phyloP scores from a whole-genome alignment of 2,797 vertebrate species.

The Parauchenoglanis punctatus region DNA sequence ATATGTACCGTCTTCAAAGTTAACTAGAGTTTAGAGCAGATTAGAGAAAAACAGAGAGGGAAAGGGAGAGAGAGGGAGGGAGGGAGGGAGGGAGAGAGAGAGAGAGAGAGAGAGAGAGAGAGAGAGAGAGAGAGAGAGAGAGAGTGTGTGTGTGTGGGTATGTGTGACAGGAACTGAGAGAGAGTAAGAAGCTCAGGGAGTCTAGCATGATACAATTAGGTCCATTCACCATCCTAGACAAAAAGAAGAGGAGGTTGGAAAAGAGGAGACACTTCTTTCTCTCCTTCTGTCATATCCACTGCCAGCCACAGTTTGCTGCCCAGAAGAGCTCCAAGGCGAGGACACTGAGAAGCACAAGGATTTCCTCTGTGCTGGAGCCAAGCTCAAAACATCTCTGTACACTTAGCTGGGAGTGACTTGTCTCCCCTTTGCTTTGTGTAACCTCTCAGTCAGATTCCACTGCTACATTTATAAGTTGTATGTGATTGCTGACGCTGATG shows the following conservation, averaged over 20 bases:
- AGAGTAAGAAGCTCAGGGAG: background rate
- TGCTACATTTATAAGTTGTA: background rate
- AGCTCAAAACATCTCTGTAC: constrained; percentile 11
- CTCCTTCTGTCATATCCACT: constrained; percentile 7
- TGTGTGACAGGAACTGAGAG: background rate
- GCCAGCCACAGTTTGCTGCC: constrained; percentile 16
- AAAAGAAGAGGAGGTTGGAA: constrained; percentile 2
- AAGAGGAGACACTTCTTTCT: constrained; percentile 17
- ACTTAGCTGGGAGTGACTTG: background rate
- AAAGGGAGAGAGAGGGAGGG: background rate
- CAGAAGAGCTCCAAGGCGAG: background rate
- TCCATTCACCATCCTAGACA: constrained; percentile 29
- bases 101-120: no score
- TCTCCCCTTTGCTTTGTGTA: background rate
- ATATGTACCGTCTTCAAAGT: background rate
- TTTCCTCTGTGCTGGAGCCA: background rate
- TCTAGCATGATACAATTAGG: constrained; percentile 17
- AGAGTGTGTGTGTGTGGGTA: no score
- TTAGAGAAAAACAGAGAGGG: background rate
- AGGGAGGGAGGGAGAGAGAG: background rate
- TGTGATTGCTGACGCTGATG: background rate
- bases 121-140: no score
- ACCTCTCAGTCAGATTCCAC: background rate
- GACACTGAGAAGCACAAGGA: constrained; percentile 17
- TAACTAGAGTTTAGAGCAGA: background rate